These are phyloP conservation scores for Spheniscus mendiculus DNA, from an alignment of 2,113 vertebrate species.

Conservation along the genomic window DNA sequence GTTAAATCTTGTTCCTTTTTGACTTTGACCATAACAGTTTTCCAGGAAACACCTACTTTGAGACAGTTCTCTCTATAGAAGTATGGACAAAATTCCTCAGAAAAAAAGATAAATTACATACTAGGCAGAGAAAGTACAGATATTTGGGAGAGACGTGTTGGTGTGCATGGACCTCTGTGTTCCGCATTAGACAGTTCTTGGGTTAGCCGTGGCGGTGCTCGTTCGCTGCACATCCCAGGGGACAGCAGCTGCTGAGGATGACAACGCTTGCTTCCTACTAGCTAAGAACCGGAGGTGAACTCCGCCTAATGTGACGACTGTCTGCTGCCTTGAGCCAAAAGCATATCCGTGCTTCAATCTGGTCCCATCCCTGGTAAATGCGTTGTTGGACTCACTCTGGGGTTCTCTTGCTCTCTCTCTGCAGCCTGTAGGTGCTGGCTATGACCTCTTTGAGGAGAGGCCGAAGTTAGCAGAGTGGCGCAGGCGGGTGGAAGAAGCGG, in stretches of 20 bases:
- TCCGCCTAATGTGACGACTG: neutral
- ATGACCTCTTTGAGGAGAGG: conserved; percentile 73
- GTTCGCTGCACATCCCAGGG: neutral
- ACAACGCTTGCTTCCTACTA: neutral
- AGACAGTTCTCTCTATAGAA: neutral
- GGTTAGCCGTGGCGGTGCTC: neutral
- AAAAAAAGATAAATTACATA: neutral
- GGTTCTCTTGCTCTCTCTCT: neutral
- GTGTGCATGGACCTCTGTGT: neutral
- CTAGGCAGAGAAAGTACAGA: neutral
- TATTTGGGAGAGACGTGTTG: neutral
- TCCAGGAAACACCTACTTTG: neutral
- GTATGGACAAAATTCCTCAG: neutral
- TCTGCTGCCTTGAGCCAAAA: neutral
- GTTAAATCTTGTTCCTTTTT: neutral
- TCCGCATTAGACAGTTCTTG: accelerated
- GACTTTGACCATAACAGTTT: neutral
- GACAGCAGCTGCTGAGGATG: neutral
- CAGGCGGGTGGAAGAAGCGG: conserved; percentile 70
- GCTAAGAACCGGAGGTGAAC: neutral
- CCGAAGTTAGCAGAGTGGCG: conserved; percentile 78
- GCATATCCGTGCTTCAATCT: accelerated
- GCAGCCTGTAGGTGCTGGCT: conserved; percentile 77
- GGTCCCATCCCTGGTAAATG: neutral
- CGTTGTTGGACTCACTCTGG: accelerated